phyloP scores from a whole-genome alignment of 2,113 vertebrate genomes.

The Nibea coibor region DNA sequence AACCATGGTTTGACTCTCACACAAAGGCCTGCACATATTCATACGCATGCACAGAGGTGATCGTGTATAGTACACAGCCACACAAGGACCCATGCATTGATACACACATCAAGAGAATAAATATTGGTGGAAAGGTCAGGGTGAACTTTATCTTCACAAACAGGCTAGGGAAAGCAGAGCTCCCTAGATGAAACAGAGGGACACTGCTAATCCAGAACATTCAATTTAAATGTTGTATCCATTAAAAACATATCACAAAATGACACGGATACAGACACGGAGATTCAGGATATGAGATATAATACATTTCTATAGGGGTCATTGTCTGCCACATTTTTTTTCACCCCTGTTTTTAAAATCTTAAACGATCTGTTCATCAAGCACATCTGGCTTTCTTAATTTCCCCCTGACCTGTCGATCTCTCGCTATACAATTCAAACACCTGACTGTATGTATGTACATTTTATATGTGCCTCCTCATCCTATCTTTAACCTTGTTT shows the following conservation, averaged over 20 bases:
- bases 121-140: constrained; percentile 81
- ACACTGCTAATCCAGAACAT: constrained; percentile 65
- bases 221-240: constrained; percentile 53
- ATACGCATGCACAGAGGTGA: constrained; percentile 53
- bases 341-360: constrained; percentile 77
- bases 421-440: constrained; percentile 57
- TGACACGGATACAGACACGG: background rate
- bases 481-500: constrained; percentile 49
- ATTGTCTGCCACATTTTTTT: constrained; percentile 54
- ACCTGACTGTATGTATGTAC: constrained; percentile 18
- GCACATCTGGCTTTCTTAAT: constrained; percentile 86
- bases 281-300: constrained; percentile 45
- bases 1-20: constrained; percentile 47
- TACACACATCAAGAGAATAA: constrained; percentile 82
- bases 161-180: constrained; percentile 76
- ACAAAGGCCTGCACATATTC: constrained; percentile 19
- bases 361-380: constrained; percentile 63
- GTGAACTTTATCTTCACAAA: constrained; percentile 84
- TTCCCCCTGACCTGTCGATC: constrained; percentile 82
- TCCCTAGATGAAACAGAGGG: constrained; percentile 74
- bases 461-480: constrained; percentile 27
- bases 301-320: constrained; percentile 51
- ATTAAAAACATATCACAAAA: constrained; percentile 51
- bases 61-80: constrained; percentile 49
- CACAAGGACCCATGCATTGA: constrained; percentile 66